Conservation (phyloP, 2,888 invertebrate genomes). For the Esperia sulphurella region DNA sequence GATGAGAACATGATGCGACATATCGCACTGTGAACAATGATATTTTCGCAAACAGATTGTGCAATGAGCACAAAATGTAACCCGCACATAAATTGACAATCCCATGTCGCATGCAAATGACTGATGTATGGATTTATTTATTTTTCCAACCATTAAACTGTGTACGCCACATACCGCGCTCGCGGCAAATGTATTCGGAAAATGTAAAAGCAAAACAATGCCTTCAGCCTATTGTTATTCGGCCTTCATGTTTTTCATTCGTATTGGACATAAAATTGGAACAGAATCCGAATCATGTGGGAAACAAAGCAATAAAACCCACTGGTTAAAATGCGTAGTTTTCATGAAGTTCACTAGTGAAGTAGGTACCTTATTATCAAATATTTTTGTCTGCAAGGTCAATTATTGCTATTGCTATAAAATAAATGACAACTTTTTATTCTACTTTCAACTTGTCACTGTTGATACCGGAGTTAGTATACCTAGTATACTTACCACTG, state of each 20-base stretch:
- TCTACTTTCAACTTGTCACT: too few species aligned
- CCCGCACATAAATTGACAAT: background rate
- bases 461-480: too few species aligned
- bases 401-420: too few species aligned
- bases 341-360: too few species aligned
- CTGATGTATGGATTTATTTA: conserved; percentile 3
- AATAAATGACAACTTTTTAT: too few species aligned
- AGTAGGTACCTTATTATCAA: too few species aligned
- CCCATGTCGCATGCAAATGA: conserved; percentile 12
- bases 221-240: background rate
- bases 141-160: background rate
- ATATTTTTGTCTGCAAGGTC: too few species aligned
- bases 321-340: background rate
- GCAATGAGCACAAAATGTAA: too few species aligned
- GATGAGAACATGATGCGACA: too few species aligned
- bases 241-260: background rate
- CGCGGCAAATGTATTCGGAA: background rate
- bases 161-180: background rate
- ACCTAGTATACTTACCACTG: too few species aligned
- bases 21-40: too few species aligned
- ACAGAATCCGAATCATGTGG: background rate
- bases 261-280: background rate
- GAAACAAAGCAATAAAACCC: background rate
- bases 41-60: too few species aligned
- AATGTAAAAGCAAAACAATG: background rate